These are phyloP conservation scores for Zaprionus bogoriensis DNA, from an alignment of 2,888 invertebrate species.

Conservation along the genomic window DNA sequence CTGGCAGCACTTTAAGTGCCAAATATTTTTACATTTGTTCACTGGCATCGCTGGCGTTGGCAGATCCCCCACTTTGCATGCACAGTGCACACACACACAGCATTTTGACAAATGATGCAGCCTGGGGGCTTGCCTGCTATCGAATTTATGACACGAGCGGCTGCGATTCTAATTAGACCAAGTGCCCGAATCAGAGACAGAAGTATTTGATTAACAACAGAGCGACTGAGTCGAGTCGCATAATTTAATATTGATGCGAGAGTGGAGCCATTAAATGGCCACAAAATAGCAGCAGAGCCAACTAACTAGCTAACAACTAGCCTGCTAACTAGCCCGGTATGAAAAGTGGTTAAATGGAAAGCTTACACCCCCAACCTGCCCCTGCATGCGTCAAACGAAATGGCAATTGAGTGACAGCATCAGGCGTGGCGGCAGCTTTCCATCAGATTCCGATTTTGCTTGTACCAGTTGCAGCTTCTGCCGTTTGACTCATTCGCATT, in stretches of 20 bases:
- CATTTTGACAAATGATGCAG: conserved; percentile 49
- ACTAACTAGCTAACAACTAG: no score
- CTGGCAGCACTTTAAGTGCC: conserved; percentile 75
- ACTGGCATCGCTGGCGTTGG: conserved; percentile 30
- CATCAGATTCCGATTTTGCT: conserved; percentile 39
- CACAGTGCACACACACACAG: conserved; percentile 18
- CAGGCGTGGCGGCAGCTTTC: conserved; percentile 19
- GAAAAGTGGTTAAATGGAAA: no score
- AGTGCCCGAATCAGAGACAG: conserved; percentile 46
- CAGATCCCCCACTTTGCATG: conserved; percentile 36
- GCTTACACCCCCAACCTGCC: no score
- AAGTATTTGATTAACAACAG: conserved; percentile 73
- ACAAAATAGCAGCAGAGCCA: not conserved
- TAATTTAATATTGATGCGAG: conserved; percentile 60
- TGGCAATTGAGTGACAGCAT: conserved; percentile 66
- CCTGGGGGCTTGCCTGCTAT: conserved; percentile 23
- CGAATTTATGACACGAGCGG: conserved; percentile 60
- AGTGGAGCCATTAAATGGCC: conserved; percentile 45
- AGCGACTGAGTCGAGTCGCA: no score
- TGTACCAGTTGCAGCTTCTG: conserved; percentile 52
- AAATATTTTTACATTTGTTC: conserved; percentile 75
- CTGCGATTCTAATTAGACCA: conserved; percentile 54
- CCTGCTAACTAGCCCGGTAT: not conserved
- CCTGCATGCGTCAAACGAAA: not conserved
- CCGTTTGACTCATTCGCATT: conserved; percentile 57